Evolutionary conservation across 2,113 vertebrate genomes (phyloP), one percentile per base, ranked within the genome.

Genomic region (Hippopotamus amphibius): DNA sequence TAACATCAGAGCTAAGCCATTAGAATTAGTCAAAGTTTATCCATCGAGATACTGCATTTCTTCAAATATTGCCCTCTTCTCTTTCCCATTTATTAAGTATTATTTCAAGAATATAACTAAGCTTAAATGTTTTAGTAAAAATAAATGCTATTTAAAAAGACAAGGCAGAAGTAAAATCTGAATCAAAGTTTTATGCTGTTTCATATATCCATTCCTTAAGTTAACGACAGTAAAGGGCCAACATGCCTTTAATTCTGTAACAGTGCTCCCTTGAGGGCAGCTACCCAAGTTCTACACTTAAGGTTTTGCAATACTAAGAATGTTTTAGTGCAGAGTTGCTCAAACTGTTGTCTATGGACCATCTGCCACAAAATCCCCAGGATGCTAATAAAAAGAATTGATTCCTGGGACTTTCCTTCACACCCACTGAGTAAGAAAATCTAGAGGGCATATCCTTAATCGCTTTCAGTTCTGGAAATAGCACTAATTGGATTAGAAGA

Each of bases 161-260:
- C 19, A 87, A 21, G 26, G 66, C 33, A 83, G 59, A 63, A 43
- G 22, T 65, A 94, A 77, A 82, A 88, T 88, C 13, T 7, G 30
- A 90, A 57, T 93, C 50, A 53, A 81, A 95, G n/a, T 95, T 46
- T 61, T 69, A 83, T 80, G 37, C 59, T n/a, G 77, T 50, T 81
- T 82, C 24, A 21, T 46, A 46, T 33, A 48, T 69, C 11, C 19
- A 21, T n/a, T 17, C 26, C 6, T 76, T 21, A 83, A 71, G 15
- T 79, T 48, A 79, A 82, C 19, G 11, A 28, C 26, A 63, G 15
- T 71, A 13, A 76, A 76, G 66, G 14, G 0, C 15, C 14, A 7
- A 14, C 22, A 12, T 79, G 16, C 37, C 15, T 79, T 65, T 43
- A 33, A 33, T 59, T 3, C 46, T 33, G 0, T 57, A 19, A 21